phyloP scores from a whole-genome alignment of 2,888 invertebrate species.

The Netelia fuscicornis region DNA sequence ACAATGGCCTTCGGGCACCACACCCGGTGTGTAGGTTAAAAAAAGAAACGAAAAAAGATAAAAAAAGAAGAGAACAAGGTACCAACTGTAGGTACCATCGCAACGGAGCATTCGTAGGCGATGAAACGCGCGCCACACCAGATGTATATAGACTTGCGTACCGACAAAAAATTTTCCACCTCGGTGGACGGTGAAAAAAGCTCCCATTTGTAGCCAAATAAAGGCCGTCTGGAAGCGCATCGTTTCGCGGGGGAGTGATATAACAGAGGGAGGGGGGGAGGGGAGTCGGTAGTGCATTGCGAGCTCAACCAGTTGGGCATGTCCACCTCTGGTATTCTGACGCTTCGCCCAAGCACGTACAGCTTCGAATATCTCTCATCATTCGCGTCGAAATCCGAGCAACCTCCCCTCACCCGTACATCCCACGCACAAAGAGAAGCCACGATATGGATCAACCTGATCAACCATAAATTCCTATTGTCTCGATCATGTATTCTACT shows the following conservation, averaged over 20 bases:
- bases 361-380: conserved; percentile 12
- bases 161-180: conserved; percentile 37
- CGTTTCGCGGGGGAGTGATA: background rate
- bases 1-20: conserved; percentile 72
- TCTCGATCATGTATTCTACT: conserved; percentile 22
- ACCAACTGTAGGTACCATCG: background rate
- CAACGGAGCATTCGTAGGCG: conserved; percentile 13
- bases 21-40: conserved; percentile 3
- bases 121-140: conserved; percentile 10
- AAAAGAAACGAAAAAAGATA: background rate
- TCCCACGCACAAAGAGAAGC: conserved; percentile 1
- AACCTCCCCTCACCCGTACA: background rate
- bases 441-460: conserved; percentile 1
- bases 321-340: background rate
- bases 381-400: background rate
- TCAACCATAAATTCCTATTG: conserved; percentile 70
- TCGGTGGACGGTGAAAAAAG: conserved; percentile 60
- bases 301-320: conserved; percentile 9
- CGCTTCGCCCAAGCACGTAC: background rate
- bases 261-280: background rate
- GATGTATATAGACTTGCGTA: background rate
- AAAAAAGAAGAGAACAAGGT: conserved; percentile 7
- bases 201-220: conserved; percentile 75
- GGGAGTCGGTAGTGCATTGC: background rate
- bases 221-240: conserved; percentile 59